Conservation (phyloP, 2,797 vertebrate species). For the Acanthiza pusilla region DNA sequence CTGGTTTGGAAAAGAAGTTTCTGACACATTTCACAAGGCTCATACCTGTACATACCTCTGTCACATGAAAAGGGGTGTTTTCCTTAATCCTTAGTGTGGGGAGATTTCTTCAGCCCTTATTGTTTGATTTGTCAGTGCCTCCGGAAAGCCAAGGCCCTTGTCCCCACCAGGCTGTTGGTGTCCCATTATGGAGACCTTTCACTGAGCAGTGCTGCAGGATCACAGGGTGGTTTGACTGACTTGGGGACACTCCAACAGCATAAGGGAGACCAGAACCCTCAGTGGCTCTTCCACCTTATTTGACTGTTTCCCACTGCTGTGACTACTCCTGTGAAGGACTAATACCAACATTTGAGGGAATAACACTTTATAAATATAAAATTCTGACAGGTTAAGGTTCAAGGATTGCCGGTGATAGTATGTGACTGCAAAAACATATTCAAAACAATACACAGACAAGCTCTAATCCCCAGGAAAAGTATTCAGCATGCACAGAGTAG, state of each 20-base stretch:
- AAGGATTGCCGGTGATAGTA: neutral
- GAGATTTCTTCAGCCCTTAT: neutral
- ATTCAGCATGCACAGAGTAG: neutral
- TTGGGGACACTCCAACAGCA: neutral
- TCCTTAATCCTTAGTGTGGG: neutral
- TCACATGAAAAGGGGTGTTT: neutral
- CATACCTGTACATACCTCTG: neutral
- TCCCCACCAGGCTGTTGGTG: neutral
- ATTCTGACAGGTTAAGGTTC: no score
- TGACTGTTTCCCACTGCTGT: neutral
- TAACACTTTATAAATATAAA: neutral
- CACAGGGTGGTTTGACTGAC: neutral
- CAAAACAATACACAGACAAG: neutral
- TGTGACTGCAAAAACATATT: neutral
- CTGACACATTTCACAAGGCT: fast-evolving
- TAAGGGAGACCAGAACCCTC: neutral
- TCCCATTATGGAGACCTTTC: neutral
- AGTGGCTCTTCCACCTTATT: neutral
- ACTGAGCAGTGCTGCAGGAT: neutral
- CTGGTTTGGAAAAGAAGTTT: neutral
- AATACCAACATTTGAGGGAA: neutral
- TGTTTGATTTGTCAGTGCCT: neutral
- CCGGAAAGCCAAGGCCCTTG: neutral
- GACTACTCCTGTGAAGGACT: neutral
- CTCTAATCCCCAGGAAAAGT: neutral